Conservation (phyloP, 2,797 vertebrate genomes). For the Peromyscus attwateri region DNA sequence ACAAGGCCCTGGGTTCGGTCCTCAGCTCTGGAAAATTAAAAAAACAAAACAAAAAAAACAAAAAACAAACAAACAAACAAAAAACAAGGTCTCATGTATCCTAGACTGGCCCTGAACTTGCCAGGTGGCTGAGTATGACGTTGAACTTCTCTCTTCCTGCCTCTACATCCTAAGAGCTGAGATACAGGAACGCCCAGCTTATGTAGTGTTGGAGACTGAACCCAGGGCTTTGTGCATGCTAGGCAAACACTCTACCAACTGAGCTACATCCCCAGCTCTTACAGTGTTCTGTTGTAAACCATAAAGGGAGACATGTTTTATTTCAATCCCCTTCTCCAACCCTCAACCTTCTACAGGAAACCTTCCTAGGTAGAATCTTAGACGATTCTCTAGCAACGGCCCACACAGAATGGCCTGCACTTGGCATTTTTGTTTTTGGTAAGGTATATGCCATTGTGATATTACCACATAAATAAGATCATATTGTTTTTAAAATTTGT, state of each 20-base stretch:
- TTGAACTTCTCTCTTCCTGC: not conserved
- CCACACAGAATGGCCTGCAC: not conserved
- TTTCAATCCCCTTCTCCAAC: not conserved
- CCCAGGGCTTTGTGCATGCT: not conserved
- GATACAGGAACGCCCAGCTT: not conserved
- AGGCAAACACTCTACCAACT: not conserved
- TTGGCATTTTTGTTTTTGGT: constrained; percentile 31
- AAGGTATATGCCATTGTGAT: not conserved
- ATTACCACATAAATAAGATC: constrained; percentile 17
- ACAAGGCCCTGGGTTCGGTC: no score
- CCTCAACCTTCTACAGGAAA: not conserved
- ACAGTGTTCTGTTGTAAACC: not conserved
- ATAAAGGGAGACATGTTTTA: not conserved
- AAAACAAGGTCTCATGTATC: not conserved
- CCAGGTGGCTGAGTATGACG: not conserved
- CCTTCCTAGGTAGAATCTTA: not conserved
- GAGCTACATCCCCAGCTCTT: not conserved
- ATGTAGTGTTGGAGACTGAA: not conserved
- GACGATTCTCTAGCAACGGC: not conserved
- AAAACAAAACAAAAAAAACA: no score
- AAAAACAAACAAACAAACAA: no score
- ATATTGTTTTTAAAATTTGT: not conserved
- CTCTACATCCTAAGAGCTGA: not conserved
- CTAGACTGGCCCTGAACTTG: not conserved
- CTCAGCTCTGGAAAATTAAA: no score